Evolutionary conservation across 2,113 vertebrate genomes (phyloP).

Genomic region (Equus przewalskii): DNA sequence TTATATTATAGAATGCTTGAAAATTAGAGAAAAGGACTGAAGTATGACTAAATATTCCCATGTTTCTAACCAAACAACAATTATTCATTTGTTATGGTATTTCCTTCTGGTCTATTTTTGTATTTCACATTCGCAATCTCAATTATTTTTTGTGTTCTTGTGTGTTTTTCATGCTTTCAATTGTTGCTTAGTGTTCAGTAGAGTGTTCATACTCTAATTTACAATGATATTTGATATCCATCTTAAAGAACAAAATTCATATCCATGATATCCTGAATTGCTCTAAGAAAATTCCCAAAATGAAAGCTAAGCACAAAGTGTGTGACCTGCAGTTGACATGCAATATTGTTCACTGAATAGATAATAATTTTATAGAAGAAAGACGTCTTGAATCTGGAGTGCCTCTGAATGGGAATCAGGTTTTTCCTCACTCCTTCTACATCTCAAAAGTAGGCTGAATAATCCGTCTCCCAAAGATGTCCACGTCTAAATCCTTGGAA

Average conservation of each 20-base stretch:
- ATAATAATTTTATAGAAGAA: neutral
- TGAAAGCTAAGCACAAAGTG: neutral
- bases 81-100: neutral
- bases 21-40: neutral
- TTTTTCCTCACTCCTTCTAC: neutral
- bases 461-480: neutral
- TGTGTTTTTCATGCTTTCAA: neutral
- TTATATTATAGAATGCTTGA: neutral
- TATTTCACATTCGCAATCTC: neutral
- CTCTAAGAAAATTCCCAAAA: neutral
- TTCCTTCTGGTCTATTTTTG: conserved; percentile 22
- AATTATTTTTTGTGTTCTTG: neutral
- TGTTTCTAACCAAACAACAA: neutral
- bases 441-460: neutral
- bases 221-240: neutral
- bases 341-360: neutral
- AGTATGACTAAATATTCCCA: neutral
- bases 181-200: neutral
- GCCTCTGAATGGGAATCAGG: neutral
- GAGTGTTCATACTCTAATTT: neutral
- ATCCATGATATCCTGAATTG: neutral
- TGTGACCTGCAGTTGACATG: neutral
- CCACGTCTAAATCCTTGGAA: neutral
- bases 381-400: neutral
- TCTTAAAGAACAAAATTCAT: conserved; percentile 21